Base-by-base conservation (phyloP, 2,888 invertebrate genomes). In the Chymomyza caudatula region DNA sequence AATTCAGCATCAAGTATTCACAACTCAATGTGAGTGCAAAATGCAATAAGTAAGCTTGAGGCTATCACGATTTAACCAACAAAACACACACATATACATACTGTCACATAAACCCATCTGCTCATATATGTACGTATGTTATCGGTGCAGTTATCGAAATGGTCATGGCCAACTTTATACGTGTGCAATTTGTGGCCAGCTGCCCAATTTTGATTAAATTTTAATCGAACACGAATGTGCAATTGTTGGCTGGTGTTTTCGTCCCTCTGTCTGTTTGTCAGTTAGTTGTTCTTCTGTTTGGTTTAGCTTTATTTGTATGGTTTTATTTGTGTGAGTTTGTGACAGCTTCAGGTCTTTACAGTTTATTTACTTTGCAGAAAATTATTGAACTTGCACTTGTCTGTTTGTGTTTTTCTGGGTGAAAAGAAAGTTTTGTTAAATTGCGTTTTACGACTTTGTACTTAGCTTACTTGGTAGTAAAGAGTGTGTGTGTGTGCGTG, bases 1-100 rank as follows among this genome's bases (percentile, higher is more conserved):
- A 75, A 77, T 83, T 68, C 60, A 19, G 43, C 6, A 4, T 17
- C 42, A 23, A 42, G 47, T 55, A 58, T 68, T 60, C 68, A 47
- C 62, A 67, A 29, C 56, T 68, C 42, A 29, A 42, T 67, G 61
- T 56, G 43, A 15, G 59, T 42, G 23, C 44, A 6, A 37, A 47
- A 3, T n/a, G 5, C 22, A 17, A 17, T 5, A 2, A 8, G 47
- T 47, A n/a, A 17, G 17, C 11, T 37, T 37, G 11, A 2, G 8
- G 8, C 11, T 37, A 11, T 11, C 11, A 11, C 29, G 11, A 37
- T 37, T 37, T 37, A 37, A 37, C n/a, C n/a, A n/a, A 11, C 29
- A 11, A 37, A 37, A 37, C 2, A 2, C 29, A 37, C 11, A 37
- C 11, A 37, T 37, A 11, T 11, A 29, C 29, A 37, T n/a, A n/a